These are phyloP conservation scores for Sphaerodactylus townsendi DNA, from an alignment of 2,113 vertebrate species.

Conservation along the genomic window DNA sequence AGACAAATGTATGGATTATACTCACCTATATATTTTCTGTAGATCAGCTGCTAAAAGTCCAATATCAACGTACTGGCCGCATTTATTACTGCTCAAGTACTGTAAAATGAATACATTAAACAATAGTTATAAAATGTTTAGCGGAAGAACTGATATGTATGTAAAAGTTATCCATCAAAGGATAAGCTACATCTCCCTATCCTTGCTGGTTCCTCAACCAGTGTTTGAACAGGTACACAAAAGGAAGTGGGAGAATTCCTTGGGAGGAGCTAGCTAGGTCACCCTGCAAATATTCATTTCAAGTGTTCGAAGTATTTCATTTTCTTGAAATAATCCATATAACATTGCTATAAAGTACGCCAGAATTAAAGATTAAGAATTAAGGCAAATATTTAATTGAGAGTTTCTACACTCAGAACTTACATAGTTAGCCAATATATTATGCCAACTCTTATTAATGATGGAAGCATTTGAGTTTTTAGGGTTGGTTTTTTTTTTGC, in stretches of 20 bases:
- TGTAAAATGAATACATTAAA: slow-evolving; percentile 68
- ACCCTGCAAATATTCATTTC: not conserved
- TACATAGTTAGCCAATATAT: too few relatives aligned
- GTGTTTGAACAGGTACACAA: not conserved
- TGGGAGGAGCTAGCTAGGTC: not conserved
- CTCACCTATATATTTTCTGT: slow-evolving; percentile 87
- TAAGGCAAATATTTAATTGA: too few relatives aligned
- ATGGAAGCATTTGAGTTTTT: too few relatives aligned
- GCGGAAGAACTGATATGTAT: not conserved
- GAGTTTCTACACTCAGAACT: too few relatives aligned
- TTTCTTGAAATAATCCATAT: too few relatives aligned
- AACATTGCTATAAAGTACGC: too few relatives aligned
- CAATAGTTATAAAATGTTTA: not conserved
- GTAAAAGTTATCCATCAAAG: not conserved
- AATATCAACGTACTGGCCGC: slow-evolving; percentile 85
- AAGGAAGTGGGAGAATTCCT: not conserved
- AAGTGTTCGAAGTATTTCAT: too few relatives aligned
- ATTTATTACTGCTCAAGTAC: slow-evolving; percentile 83
- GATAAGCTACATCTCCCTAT: not conserved
- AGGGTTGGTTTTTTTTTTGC: too few relatives aligned
- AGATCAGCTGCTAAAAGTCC: slow-evolving; percentile 82
- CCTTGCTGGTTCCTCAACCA: not conserved
- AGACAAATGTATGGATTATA: not conserved
- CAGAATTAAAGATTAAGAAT: too few relatives aligned
- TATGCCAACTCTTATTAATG: too few relatives aligned